phyloP scores from a whole-genome alignment of 2,113 vertebrate genomes.

The Mustela nigripes region DNA sequence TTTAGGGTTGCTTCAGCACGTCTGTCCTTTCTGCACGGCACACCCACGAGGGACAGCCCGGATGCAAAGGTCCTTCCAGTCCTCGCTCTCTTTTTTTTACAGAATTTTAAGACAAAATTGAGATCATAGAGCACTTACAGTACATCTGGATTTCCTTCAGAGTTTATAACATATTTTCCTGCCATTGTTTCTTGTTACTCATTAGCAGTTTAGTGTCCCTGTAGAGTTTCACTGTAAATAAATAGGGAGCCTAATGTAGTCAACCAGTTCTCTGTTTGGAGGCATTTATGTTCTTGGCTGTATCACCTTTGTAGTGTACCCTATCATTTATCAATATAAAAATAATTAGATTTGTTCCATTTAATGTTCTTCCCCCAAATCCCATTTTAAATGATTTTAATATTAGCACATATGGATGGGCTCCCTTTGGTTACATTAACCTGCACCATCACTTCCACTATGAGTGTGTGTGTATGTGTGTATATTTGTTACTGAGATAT shows the following conservation, averaged over 20 bases:
- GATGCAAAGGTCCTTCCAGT: background rate
- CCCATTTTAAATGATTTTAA: background rate
- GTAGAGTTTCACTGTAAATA: background rate
- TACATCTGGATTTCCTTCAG: background rate
- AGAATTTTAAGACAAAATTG: constrained; percentile 2
- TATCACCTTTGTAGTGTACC: background rate
- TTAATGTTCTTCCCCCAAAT: background rate
- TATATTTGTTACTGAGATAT: background rate
- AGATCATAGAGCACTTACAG: background rate
- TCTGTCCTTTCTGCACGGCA: background rate
- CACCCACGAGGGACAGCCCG: background rate
- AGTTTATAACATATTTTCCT: background rate
- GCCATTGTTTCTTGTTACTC: background rate
- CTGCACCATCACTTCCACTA: constrained; percentile 4
- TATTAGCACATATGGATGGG: background rate
- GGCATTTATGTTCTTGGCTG: background rate
- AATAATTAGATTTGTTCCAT: background rate
- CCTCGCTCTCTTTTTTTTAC: background rate
- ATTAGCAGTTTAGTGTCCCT: background rate
- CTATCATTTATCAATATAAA: background rate
- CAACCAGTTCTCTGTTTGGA: background rate
- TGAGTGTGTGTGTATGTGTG: background rate
- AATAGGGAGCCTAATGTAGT: background rate
- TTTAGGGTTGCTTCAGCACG: background rate
- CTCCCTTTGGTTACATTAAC: background rate